Evolutionary conservation across 2,888 invertebrate species (phyloP).

Genomic region (Abrostola tripartita): DNA sequence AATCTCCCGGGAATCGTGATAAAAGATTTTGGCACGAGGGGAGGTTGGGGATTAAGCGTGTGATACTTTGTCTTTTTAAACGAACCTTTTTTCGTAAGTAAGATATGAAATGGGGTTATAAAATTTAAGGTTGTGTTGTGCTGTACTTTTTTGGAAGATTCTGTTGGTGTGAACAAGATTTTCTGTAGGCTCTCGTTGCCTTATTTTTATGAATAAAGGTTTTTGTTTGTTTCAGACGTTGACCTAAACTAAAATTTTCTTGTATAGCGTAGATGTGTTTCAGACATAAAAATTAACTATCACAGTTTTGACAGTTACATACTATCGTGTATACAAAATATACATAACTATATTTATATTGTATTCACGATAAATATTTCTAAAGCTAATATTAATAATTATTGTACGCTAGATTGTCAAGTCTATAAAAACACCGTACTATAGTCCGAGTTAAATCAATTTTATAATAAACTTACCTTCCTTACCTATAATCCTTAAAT

Average conservation of each 20-base stretch:
- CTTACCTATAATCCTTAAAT: conserved; percentile 12
- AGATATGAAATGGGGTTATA: conserved; percentile 56
- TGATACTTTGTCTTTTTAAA: conserved; percentile 85
- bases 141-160: neutral
- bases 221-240: no score
- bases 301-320: neutral
- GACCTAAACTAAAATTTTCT: no score
- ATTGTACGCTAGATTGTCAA: neutral
- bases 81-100: conserved; percentile 65
- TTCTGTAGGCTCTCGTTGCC: conserved; percentile 34
- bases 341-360: neutral
- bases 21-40: conserved; percentile 82
- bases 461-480: neutral
- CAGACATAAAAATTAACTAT: no score
- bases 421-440: no score
- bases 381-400: neutral
- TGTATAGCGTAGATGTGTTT: no score
- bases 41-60: conserved; percentile 71
- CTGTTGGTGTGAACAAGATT: no score
- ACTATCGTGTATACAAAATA: neutral
- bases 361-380: neutral
- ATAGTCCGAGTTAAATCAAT: neutral
- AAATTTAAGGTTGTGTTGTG: conserved; percentile 41
- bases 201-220: conserved; percentile 5
- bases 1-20: conserved; percentile 77